phyloP scores from a whole-genome alignment of 2,113 vertebrate species.

The Tympanuchus pallidicinctus region DNA sequence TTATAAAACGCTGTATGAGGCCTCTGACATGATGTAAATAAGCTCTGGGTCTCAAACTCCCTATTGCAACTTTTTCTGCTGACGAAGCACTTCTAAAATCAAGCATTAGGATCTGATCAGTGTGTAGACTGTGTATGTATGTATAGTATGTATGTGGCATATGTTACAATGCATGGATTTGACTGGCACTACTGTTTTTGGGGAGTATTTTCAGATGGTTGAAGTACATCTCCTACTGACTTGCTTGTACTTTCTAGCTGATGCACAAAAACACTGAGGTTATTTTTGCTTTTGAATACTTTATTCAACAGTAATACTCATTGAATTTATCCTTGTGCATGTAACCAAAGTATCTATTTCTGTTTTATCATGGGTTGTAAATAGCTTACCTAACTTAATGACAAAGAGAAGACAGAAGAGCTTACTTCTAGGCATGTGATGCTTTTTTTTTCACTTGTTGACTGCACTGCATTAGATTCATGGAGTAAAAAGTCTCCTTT shows the following conservation, averaged over 20 bases:
- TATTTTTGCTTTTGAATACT: neutral
- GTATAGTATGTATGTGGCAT: neutral
- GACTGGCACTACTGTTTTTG: neutral
- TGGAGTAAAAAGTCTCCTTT: neutral
- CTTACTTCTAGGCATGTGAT: neutral
- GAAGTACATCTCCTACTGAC: neutral
- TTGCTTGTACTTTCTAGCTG: neutral
- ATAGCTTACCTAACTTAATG: neutral
- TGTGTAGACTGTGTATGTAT: neutral
- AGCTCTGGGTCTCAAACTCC: neutral
- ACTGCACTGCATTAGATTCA: neutral
- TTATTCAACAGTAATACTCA: neutral
- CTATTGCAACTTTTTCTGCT: neutral
- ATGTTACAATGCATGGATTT: neutral
- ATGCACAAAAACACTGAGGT: rapidly evolving
- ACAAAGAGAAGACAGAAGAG: neutral
- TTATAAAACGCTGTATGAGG: neutral
- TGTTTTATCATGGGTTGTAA: neutral
- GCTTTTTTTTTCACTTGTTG: neutral
- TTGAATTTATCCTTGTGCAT: neutral
- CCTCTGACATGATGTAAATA: neutral
- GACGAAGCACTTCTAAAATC: neutral
- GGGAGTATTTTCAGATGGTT: neutral
- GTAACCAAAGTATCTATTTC: neutral
- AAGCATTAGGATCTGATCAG: neutral